These are phyloP conservation scores for Heterodera filipjevi DNA, from an alignment of 2,888 invertebrate genomes.

Conservation along the genomic window DNA sequence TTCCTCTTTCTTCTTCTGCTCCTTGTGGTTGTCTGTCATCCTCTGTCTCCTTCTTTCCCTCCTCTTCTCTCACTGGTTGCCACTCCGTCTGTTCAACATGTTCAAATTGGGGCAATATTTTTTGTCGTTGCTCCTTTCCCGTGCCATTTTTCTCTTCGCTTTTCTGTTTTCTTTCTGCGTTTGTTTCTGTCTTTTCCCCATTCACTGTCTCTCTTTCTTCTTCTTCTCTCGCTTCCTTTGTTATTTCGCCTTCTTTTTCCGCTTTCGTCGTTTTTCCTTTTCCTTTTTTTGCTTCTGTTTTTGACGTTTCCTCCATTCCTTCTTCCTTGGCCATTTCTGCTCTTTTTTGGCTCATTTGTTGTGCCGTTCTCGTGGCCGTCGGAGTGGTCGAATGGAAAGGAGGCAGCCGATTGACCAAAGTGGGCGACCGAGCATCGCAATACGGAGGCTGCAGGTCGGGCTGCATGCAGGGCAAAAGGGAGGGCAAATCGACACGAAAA, in stretches of 20 bases:
- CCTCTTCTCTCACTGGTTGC: background rate
- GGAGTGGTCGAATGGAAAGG: conserved; percentile 31
- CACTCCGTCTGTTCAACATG: background rate
- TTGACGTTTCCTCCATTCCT: background rate
- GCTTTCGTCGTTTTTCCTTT: background rate
- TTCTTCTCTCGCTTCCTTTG: background rate
- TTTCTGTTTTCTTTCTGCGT: background rate
- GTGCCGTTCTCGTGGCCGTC: conserved; percentile 15
- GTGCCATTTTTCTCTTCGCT: background rate
- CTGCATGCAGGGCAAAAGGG: conserved; percentile 53
- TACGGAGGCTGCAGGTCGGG: conserved; percentile 60
- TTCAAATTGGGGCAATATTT: conserved; percentile 15
- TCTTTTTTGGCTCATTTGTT: background rate
- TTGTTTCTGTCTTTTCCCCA: background rate
- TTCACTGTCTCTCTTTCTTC: background rate
- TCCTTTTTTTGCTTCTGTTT: background rate
- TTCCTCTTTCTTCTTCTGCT: conserved; percentile 2
- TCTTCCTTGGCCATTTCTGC: background rate
- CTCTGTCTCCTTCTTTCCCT: background rate
- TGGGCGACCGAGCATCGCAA: conserved; percentile 54
- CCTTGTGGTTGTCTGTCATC: background rate
- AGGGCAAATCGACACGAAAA: conserved; percentile 54
- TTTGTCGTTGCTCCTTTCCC: background rate
- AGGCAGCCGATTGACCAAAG: conserved; percentile 40
- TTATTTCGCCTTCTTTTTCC: background rate